These are phyloP conservation scores for Furnarius figulus DNA, from an alignment of 2,113 vertebrate species.

Conservation along the genomic window DNA sequence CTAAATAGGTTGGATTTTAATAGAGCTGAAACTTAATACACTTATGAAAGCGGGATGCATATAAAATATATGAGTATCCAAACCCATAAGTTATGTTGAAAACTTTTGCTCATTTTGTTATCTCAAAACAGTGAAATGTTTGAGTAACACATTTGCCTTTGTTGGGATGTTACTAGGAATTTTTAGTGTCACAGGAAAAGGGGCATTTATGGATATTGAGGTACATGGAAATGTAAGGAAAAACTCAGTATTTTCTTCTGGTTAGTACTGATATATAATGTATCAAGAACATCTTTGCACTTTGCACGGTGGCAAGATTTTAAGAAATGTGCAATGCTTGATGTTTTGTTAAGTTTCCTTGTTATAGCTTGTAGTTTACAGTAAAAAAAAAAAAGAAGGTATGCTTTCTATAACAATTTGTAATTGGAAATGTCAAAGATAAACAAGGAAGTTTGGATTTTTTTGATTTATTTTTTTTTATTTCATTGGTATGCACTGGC, in stretches of 20 bases:
- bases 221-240: not conserved
- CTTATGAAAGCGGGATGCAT: not conserved
- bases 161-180: not conserved
- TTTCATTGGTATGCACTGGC: not conserved
- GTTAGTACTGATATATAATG: not conserved
- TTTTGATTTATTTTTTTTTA: not conserved
- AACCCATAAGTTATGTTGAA: not conserved
- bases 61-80: not conserved
- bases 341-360: not conserved
- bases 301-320: not conserved
- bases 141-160: not conserved
- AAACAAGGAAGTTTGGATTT: not conserved
- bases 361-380: not conserved
- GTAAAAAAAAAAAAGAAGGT: not conserved
- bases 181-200: not conserved
- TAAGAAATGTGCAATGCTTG: not conserved
- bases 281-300: not conserved
- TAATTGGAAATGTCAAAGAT: not conserved
- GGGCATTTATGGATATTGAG: not conserved
- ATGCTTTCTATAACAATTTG: not conserved
- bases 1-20: not conserved
- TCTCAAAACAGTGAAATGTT: not conserved
- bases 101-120: not conserved
- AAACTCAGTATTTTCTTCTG: not conserved
- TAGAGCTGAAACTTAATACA: not conserved